A percentile compares a stretch with the other conserved stretches of the same genome.
These are phyloP conservation scores for Sinohyriopsis cumingii DNA, from an alignment of 2,888 invertebrate species.

Conservation along the genomic window DNA sequence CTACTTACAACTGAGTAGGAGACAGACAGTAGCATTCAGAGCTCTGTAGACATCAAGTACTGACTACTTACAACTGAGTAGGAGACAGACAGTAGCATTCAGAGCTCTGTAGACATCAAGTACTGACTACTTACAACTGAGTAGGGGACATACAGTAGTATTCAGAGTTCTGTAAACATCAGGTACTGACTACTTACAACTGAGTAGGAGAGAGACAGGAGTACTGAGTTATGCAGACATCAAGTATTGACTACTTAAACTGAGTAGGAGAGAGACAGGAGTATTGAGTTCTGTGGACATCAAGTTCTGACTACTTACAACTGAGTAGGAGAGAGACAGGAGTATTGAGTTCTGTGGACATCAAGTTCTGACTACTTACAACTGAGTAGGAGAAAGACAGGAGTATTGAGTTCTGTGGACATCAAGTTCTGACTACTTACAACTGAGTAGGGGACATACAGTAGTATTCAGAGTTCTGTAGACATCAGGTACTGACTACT, in stretches of 20 bases:
- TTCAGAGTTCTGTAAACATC: no score
- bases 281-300: no score
- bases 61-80: constrained; percentile 77
- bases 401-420: constrained; percentile 59
- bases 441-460: constrained; percentile 85
- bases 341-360: no score
- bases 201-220: constrained; percentile 87
- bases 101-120: no score
- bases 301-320: constrained; percentile 75
- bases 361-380: constrained; percentile 74
- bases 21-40: constrained; percentile 80
- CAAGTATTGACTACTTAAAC: constrained; percentile 74
- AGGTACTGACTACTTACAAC: constrained; percentile 76
- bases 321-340: constrained; percentile 89
- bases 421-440: constrained; percentile 68
- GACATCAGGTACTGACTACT: no score
- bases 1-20: constrained; percentile 84
- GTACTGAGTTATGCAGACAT: no score
- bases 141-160: constrained; percentile 84
- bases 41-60: no score
- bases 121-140: constrained; percentile 79
- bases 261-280: constrained; percentile 85
- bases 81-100: no score
- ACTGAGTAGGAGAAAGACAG: constrained; percentile 87
- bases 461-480: no score